These are phyloP conservation scores for Eudemis profundana DNA, from an alignment of 2,888 invertebrate genomes.

Conservation along the genomic window DNA sequence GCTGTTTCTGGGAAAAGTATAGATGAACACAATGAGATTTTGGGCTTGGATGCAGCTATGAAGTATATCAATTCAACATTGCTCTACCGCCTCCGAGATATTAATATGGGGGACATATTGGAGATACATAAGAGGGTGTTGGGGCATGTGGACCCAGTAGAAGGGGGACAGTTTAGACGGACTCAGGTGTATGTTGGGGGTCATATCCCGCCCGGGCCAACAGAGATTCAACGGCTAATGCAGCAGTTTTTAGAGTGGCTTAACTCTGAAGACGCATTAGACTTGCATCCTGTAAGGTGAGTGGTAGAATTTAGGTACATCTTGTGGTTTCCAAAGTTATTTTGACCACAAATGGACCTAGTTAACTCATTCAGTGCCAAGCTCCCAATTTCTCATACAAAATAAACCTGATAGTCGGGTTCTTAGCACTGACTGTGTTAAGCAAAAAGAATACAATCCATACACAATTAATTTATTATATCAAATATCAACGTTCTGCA, in stretches of 20 bases:
- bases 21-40: constrained; percentile 98
- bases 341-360: no score
- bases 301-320: background rate
- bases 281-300: constrained; percentile 94
- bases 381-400: no score
- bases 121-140: constrained; percentile 96
- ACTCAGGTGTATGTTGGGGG: constrained; percentile 98
- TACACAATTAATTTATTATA: no score
- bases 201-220: constrained; percentile 96
- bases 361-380: no score
- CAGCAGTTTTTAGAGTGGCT: constrained; percentile 96
- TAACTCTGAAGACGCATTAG: constrained; percentile 93
- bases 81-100: constrained; percentile 90
- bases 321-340: no score
- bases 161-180: constrained; percentile 94
- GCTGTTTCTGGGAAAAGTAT: constrained; percentile 95
- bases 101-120: constrained; percentile 94
- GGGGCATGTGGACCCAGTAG: constrained; percentile 97
- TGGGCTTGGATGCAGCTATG: constrained; percentile 97
- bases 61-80: constrained; percentile 95
- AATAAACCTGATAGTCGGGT: no score
- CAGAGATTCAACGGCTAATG: constrained; percentile 93
- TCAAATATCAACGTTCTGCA: no score
- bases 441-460: no score
- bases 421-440: no score